phyloP scores from a whole-genome alignment of 2,113 vertebrate genomes.

The Procavia capensis region DNA sequence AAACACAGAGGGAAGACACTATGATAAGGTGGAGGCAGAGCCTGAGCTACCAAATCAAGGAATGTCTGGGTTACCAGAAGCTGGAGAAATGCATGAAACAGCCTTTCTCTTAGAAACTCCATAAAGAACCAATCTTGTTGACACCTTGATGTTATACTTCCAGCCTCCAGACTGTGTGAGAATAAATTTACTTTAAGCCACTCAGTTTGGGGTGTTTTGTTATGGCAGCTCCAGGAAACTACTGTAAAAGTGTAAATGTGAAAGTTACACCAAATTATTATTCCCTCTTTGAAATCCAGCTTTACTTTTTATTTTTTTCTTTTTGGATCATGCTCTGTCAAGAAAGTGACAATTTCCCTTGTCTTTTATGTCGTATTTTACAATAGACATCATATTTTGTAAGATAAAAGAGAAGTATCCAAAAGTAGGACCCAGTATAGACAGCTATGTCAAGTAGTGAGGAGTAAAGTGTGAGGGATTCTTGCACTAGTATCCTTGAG shows the following conservation, averaged over 20 bases:
- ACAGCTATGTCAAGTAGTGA: background rate
- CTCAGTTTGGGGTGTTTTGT: too few relatives aligned
- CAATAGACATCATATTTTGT: background rate
- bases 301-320: background rate
- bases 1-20: too few relatives aligned
- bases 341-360: background rate
- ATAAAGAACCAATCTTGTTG: too few relatives aligned
- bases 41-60: too few relatives aligned
- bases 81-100: too few relatives aligned
- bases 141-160: too few relatives aligned
- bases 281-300: constrained; percentile 11
- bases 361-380: background rate
- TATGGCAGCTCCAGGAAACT: too few relatives aligned
- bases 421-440: background rate
- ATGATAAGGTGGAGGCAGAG: too few relatives aligned
- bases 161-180: too few relatives aligned
- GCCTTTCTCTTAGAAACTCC: too few relatives aligned
- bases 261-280: background rate
- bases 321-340: background rate
- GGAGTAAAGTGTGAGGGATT: background rate
- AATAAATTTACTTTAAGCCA: too few relatives aligned
- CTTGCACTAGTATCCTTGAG: background rate
- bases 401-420: background rate
- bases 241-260: background rate
- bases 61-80: too few relatives aligned